These are phyloP conservation scores for Melieria picta DNA, from an alignment of 2,888 invertebrate species.

Conservation along the genomic window DNA sequence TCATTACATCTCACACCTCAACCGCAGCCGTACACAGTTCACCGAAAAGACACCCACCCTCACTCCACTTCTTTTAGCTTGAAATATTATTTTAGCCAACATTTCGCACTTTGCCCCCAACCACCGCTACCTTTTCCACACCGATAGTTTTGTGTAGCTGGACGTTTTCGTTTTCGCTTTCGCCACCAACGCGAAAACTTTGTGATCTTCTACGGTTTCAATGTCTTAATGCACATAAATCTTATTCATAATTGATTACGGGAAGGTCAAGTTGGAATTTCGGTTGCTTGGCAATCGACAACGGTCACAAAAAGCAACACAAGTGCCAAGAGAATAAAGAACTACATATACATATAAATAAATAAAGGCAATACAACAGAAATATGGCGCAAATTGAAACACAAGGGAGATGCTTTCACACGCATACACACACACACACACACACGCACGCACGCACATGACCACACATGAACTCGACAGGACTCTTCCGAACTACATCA, in stretches of 20 bases:
- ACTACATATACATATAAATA: neutral
- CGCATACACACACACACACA: constrained; percentile 27
- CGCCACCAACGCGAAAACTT: neutral
- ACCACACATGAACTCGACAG: constrained; percentile 24
- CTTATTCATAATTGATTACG: constrained; percentile 49
- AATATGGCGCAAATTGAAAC: neutral
- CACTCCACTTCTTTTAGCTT: no score
- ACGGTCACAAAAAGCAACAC: neutral
- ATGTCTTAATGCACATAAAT: constrained; percentile 37
- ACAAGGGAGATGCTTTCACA: constrained; percentile 12
- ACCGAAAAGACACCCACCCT: no score
- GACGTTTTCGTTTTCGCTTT: no score
- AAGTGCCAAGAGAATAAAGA: no score
- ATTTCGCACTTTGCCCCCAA: no score
- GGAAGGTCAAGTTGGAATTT: constrained; percentile 47
- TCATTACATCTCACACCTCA: no score
- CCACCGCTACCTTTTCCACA: no score
- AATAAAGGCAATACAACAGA: constrained; percentile 12
- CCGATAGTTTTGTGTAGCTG: no score
- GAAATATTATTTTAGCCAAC: no score
- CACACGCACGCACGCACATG: constrained; percentile 31
- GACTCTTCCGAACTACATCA: constrained; percentile 2
- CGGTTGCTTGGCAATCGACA: constrained; percentile 35
- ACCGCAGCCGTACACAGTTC: no score
- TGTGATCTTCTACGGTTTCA: constrained; percentile 23